Evolutionary conservation across 2,113 vertebrate species (phyloP), one percentile per base, ranked within the genome.

Genomic region (Abramis brama): DNA sequence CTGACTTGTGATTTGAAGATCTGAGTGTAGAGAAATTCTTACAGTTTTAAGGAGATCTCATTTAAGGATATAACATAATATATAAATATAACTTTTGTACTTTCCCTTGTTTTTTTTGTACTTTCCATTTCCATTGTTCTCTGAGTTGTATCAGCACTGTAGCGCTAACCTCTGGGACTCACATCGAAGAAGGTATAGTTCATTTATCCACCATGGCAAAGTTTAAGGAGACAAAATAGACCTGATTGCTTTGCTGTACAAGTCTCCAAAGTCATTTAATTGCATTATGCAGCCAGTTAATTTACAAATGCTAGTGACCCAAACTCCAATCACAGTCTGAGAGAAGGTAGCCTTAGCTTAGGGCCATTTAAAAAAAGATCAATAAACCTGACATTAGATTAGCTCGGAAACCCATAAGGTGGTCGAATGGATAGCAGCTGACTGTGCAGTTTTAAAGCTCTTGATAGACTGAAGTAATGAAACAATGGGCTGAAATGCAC

Each of bases 401-500:
- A 74, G 50, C 75, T 66, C 15, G 8, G 64, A 19, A 33, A 57
- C 59, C 39, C 64, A 19, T 59, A 25, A 75, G 27, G 75, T 87
- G 39, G 39, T 36, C 23, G 17, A 25, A 17, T 50, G 17, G 17
- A 70, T 36, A 47, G 71, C 17, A 13, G 43, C 23, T 74, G 23
- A 68, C 74, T 30, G 15, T 81, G 59, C 64, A 73, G 84, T 30
- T 68, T 71, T 73, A 36, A 78, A 47, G 36, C 43, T 47, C 62
- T 30, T n/a, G 33, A 50, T 64, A 43, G 77, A 36, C 66, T 82
- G n/a, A 39, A 30, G 50, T 33, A 57, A 91, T 91, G 88, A 86
- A 93, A 92, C 91, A 90, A 91, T 89, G 79, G 82, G 88, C 84
- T 66, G 90, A 93, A 92, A 93, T 92, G 89, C 91, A 94, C 90